phyloP scores from a whole-genome alignment of 2,113 vertebrate genomes.

The Mola mola region DNA sequence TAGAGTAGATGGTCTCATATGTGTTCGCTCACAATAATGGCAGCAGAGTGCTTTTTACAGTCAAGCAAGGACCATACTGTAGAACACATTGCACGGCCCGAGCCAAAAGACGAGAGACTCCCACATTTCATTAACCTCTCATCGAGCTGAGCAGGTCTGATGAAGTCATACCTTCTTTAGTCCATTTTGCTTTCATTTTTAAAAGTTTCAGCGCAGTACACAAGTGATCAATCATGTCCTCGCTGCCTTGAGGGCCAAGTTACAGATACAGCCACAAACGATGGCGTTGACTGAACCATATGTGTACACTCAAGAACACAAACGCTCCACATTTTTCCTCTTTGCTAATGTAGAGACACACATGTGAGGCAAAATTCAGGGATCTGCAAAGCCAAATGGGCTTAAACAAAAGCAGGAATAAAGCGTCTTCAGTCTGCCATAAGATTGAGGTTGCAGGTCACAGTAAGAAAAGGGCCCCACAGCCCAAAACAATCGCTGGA shows the following conservation, averaged over 20 bases:
- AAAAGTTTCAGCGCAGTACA: slow-evolving; percentile 65
- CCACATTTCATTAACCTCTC: slow-evolving; percentile 72
- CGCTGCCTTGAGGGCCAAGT: slow-evolving; percentile 38
- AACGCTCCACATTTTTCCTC: slow-evolving; percentile 11
- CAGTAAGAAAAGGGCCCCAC: slow-evolving; percentile 22
- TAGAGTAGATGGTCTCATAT: no score
- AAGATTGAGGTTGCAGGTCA: slow-evolving; percentile 7
- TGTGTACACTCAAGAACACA: slow-evolving; percentile 41
- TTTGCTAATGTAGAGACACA: slow-evolving; percentile 30
- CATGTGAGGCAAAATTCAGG: slow-evolving; percentile 35
- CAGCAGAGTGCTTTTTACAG: slow-evolving; percentile 14
- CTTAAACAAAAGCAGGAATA: slow-evolving; percentile 54
- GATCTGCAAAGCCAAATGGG: slow-evolving; percentile 45
- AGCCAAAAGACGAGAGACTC: slow-evolving; percentile 46
- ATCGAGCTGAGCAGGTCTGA: slow-evolving; percentile 54
- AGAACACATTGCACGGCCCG: slow-evolving; percentile 60
- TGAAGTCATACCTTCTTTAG: slow-evolving; percentile 69
- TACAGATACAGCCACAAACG: slow-evolving; percentile 37
- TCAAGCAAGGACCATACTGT: slow-evolving; percentile 42
- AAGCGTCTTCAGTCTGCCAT: slow-evolving; percentile 35
- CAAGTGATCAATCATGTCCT: slow-evolving; percentile 78
- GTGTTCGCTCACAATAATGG: no score
- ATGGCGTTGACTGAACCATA: slow-evolving; percentile 43
- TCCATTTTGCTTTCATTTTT: slow-evolving; percentile 62
- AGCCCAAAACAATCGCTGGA: slow-evolving; percentile 40